phyloP scores from a whole-genome alignment of 2,888 invertebrate genomes.

The Lomographa bimaculata region DNA sequence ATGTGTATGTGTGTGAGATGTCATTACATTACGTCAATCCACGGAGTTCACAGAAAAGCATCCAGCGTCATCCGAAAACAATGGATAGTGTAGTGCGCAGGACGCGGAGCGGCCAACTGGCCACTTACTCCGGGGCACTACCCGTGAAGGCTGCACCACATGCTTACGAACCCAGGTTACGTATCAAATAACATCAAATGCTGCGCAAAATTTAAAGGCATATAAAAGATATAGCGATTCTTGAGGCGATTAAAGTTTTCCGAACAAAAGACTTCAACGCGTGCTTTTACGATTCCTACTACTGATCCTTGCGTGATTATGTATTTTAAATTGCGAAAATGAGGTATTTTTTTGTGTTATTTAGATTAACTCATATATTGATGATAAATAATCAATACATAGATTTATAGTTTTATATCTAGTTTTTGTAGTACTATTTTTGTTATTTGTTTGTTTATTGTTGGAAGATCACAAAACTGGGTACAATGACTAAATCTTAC shows the following conservation, averaged over 20 bases:
- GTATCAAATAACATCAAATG: neutral
- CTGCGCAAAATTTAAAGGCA: neutral
- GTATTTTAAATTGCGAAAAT: constrained; percentile 1
- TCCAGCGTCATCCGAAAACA: neutral
- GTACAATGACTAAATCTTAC: too few relatives aligned
- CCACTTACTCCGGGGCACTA: constrained; percentile 1
- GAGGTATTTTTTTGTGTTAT: too few relatives aligned
- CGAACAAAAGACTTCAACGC: constrained; percentile 22
- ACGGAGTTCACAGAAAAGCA: neutral
- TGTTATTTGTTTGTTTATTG: too few relatives aligned
- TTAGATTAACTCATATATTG: too few relatives aligned
- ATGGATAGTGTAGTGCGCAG: constrained; percentile 3
- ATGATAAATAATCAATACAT: too few relatives aligned
- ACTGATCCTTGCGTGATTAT: too few relatives aligned
- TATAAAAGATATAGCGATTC: too few relatives aligned
- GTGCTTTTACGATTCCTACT: too few relatives aligned
- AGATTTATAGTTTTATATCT: too few relatives aligned
- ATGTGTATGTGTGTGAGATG: constrained; percentile 1
- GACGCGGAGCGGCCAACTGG: constrained; percentile 3
- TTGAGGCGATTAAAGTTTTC: neutral
- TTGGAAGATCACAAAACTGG: too few relatives aligned
- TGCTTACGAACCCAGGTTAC: neutral
- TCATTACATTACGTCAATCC: too few relatives aligned
- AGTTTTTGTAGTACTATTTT: too few relatives aligned
- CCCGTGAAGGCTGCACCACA: constrained; percentile 18